Conservation (phyloP, 1,140 invertebrate genomes). For the Papilio polytes region DNA sequence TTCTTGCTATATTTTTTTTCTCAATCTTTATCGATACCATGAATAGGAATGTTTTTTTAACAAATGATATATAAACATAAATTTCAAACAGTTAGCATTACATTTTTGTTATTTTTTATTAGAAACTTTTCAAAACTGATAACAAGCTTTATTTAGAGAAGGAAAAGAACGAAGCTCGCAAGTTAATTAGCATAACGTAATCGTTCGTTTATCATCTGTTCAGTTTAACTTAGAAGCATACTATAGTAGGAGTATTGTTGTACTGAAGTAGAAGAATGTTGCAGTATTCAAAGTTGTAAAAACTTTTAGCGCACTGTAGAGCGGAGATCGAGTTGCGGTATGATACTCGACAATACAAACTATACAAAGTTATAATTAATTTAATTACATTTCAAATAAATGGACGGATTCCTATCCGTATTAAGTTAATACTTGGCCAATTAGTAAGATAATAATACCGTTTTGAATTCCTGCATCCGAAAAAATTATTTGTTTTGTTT, state of each 20-base stretch:
- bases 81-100: background rate
- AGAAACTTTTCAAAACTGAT: background rate
- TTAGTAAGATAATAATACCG: conserved; percentile 36
- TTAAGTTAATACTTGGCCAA: conserved; percentile 29
- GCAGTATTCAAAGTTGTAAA: too few relatives aligned
- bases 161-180: background rate
- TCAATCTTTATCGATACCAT: background rate
- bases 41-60: background rate
- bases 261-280: background rate
- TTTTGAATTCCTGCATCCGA: conserved; percentile 22
- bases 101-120: background rate
- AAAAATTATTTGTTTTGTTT: conserved; percentile 17
- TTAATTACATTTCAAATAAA: conserved; percentile 16
- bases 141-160: background rate
- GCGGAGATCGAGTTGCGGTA: background rate
- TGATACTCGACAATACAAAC: background rate
- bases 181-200: background rate
- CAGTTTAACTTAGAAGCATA: background rate
- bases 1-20: background rate
- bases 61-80: background rate
- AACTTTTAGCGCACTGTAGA: background rate
- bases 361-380: background rate
- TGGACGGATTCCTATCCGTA: background rate
- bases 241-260: background rate
- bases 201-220: background rate